A percentile compares a stretch with the other conserved stretches of the same genome.
Evolutionary conservation across 2,888 invertebrate species (phyloP).

Genomic region (Microplitis deprimator): DNA sequence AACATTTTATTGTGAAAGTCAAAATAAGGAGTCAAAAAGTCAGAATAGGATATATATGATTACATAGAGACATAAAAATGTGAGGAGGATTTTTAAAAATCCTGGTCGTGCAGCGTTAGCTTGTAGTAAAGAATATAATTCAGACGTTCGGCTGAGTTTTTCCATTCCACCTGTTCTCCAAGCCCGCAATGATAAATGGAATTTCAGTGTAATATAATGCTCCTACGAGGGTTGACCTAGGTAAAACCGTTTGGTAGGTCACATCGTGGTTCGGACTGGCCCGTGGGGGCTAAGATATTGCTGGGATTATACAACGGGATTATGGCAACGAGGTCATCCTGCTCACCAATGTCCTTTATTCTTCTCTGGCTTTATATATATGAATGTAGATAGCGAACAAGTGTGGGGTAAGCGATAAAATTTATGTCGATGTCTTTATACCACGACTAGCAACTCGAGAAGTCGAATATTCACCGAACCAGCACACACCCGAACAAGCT

Average conservation of each 20-base stretch:
- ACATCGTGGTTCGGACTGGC: slow-evolving; percentile 46
- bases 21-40: background rate
- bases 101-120: background rate
- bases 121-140: slow-evolving; percentile 33
- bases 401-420: slow-evolving; percentile 41
- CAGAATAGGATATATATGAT: background rate
- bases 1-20: background rate
- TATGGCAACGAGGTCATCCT: slow-evolving; percentile 59
- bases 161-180: slow-evolving; percentile 50
- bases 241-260: slow-evolving; percentile 58
- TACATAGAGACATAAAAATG: slow-evolving; percentile 7
- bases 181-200: slow-evolving; percentile 56
- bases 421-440: slow-evolving; percentile 58
- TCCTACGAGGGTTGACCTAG: slow-evolving; percentile 44
- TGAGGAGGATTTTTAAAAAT: slow-evolving; percentile 5
- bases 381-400: background rate
- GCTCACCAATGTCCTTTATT: slow-evolving; percentile 44
- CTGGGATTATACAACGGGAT: slow-evolving; percentile 63
- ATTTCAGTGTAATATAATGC: slow-evolving; percentile 61
- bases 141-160: slow-evolving; percentile 41
- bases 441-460: slow-evolving; percentile 18
- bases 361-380: background rate
- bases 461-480: slow-evolving; percentile 40
- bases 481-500: background rate
- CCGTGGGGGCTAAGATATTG: slow-evolving; percentile 57